These are phyloP conservation scores for Limosa lapponica DNA, from an alignment of 2,797 vertebrate species.

Conservation along the genomic window DNA sequence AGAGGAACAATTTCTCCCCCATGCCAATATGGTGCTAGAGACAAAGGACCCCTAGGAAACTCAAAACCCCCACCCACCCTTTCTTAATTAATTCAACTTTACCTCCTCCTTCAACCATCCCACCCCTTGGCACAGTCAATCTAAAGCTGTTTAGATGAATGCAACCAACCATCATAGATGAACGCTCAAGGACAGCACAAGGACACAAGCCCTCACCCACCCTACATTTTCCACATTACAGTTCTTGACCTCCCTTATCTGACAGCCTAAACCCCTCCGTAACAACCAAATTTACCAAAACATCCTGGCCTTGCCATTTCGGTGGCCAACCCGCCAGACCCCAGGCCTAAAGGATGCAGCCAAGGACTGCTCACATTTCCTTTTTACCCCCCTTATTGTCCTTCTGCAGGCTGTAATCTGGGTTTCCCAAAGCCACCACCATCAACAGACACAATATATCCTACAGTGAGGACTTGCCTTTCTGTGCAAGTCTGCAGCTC, in stretches of 20 bases:
- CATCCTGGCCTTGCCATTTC: fast-evolving
- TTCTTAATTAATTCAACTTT: not conserved
- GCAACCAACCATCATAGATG: not conserved
- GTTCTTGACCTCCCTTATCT: not conserved
- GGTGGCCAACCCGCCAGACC: fast-evolving
- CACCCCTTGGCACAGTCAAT: too few relatives aligned
- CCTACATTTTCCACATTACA: fast-evolving
- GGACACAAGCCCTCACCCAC: fast-evolving
- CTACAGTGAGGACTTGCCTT: not conserved
- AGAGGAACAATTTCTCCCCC: not conserved
- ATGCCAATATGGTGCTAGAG: fast-evolving
- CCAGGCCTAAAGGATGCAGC: not conserved
- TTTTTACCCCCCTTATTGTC: fast-evolving
- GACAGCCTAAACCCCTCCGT: not conserved
- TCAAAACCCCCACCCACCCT: not conserved
- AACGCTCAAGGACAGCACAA: not conserved
- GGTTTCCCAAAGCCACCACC: not conserved
- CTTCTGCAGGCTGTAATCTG: not conserved
- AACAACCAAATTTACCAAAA: not conserved
- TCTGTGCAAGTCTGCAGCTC: not conserved
- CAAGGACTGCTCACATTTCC: not conserved
- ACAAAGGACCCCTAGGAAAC: not conserved
- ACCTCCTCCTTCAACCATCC: not conserved
- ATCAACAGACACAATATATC: not conserved
- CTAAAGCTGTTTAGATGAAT: not conserved